Percentiles rank a stretch among this genome's conserved stretches.
These are phyloP conservation scores for Ochropacha duplaris DNA, from an alignment of 2,888 invertebrate species.

Conservation along the genomic window DNA sequence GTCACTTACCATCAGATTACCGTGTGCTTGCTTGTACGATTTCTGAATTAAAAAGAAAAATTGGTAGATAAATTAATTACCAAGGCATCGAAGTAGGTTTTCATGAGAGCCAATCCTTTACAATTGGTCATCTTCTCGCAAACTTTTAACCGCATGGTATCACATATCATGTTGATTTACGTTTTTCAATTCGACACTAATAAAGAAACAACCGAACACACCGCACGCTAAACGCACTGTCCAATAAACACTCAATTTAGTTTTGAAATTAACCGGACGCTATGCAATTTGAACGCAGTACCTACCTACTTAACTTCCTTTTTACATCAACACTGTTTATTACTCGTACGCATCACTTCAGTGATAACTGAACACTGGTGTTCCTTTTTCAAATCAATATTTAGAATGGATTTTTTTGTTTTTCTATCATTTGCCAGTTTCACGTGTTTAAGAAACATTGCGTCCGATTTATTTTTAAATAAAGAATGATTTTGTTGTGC, in stretches of 20 bases:
- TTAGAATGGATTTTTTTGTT: conserved; percentile 6
- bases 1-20: no score
- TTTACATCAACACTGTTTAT: no score
- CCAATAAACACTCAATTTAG: conserved; percentile 48
- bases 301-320: background rate
- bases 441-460: background rate
- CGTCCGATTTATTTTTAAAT: background rate
- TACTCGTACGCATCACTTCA: conserved; percentile 12
- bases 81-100: conserved; percentile 69
- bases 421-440: background rate
- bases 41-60: no score
- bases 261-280: conserved; percentile 70
- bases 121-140: conserved; percentile 74
- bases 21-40: no score
- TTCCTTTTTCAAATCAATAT: conserved; percentile 6
- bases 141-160: conserved; percentile 66
- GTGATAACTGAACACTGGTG: background rate
- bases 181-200: conserved; percentile 15
- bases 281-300: conserved; percentile 47
- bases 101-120: conserved; percentile 66
- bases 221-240: conserved; percentile 32
- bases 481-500: background rate
- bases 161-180: conserved; percentile 61
- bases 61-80: conserved; percentile 36
- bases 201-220: conserved; percentile 37